Evolutionary conservation across 2,888 invertebrate genomes (phyloP).

Genomic region (Hyles lineata): DNA sequence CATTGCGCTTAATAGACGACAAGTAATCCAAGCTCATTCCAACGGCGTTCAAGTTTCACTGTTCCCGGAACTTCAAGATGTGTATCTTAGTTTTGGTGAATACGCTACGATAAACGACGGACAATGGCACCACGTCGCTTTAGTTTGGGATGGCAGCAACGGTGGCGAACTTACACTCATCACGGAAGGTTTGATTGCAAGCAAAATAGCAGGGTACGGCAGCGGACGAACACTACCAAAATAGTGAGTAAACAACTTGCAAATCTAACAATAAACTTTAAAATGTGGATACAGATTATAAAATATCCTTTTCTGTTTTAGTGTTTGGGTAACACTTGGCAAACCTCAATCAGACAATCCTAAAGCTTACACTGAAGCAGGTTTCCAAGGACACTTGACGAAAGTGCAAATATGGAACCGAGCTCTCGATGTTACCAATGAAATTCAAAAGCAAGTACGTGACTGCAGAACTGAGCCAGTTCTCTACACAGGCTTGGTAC

Average conservation of each 20-base stretch:
- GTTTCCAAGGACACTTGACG: slow-evolving; percentile 98
- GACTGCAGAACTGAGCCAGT: slow-evolving; percentile 97
- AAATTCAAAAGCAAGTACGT: slow-evolving; percentile 96
- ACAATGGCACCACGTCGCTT: slow-evolving; percentile 97
- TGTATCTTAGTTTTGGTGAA: slow-evolving; percentile 95
- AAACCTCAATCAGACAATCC: slow-evolving; percentile 93
- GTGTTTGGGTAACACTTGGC: slow-evolving; percentile 96
- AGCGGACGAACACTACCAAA: slow-evolving; percentile 92
- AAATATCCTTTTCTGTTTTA: slow-evolving; percentile 55
- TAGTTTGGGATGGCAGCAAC: slow-evolving; percentile 96
- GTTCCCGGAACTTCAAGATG: slow-evolving; percentile 94
- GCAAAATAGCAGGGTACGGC: slow-evolving; percentile 95
- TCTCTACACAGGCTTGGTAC: slow-evolving; percentile 91
- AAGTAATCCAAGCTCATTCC: slow-evolving; percentile 96
- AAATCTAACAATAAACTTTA: not conserved
- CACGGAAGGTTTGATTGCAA: slow-evolving; percentile 98
- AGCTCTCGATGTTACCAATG: slow-evolving; percentile 95
- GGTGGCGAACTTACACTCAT: slow-evolving; percentile 95
- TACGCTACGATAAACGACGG: slow-evolving; percentile 97
- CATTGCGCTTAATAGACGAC: slow-evolving; percentile 89
- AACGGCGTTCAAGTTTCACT: slow-evolving; percentile 96
- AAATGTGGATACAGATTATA: slow-evolving; percentile 4
- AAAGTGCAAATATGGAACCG: slow-evolving; percentile 98
- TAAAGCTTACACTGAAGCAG: slow-evolving; percentile 93
- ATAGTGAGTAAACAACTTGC: slow-evolving; percentile 86